These are phyloP conservation scores for Nautilus pompilius DNA, from an alignment of 1,140 invertebrate genomes.

Conservation along the genomic window DNA sequence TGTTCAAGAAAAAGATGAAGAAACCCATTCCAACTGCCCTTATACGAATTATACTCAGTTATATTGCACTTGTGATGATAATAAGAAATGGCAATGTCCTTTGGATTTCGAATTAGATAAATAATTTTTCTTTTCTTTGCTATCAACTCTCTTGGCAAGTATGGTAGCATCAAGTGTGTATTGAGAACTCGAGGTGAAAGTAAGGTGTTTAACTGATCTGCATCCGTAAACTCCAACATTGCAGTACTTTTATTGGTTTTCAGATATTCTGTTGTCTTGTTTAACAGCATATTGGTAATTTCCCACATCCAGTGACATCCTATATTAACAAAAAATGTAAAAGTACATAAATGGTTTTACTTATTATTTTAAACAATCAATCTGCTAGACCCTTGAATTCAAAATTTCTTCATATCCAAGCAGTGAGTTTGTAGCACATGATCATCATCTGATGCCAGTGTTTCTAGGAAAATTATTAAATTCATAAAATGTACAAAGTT, in stretches of 20 bases:
- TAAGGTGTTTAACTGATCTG: not conserved
- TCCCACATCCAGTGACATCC: slow-evolving; percentile 21
- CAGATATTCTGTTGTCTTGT: slow-evolving; percentile 13
- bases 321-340: slow-evolving; percentile 2
- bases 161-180: not conserved
- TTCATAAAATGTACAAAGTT: too few species aligned
- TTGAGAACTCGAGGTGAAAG: not conserved
- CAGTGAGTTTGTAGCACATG: too few species aligned
- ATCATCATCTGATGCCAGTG: too few species aligned
- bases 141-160: not conserved
- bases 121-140: not conserved
- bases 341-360: too few species aligned
- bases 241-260: slow-evolving; percentile 8
- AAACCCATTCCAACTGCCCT: not conserved
- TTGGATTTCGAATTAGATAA: not conserved
- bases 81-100: not conserved
- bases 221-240: slow-evolving; percentile 13
- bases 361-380: too few species aligned
- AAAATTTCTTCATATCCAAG: too few species aligned
- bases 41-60: not conserved
- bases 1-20: not conserved
- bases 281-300: slow-evolving; percentile 15
- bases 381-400: too few species aligned
- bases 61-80: not conserved
- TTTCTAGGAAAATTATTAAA: too few species aligned